phyloP scores from a whole-genome alignment of 1,140 invertebrate species.

The Formica exsecta region DNA sequence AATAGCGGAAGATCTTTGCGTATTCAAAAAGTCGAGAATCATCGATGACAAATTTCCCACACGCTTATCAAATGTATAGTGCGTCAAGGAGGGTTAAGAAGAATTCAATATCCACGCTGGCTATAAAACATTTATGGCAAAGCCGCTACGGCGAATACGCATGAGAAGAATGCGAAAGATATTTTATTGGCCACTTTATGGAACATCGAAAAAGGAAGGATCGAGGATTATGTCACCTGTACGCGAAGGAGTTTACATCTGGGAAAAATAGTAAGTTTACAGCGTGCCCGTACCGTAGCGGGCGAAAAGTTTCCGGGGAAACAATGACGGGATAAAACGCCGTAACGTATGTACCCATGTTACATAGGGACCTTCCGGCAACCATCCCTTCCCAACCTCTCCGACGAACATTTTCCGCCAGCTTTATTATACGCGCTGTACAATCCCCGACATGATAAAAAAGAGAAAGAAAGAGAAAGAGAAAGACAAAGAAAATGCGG shows the following conservation, averaged over 20 bases:
- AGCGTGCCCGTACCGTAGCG: constrained; percentile 46
- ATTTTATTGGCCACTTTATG: constrained; percentile 61
- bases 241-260: constrained; percentile 61
- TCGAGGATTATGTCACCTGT: constrained; percentile 49
- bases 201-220: constrained; percentile 27
- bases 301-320: constrained; percentile 70
- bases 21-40: constrained; percentile 3
- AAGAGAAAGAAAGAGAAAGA: background rate
- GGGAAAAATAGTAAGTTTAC: constrained; percentile 71
- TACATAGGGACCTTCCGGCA: constrained; percentile 53
- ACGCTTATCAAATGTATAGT: constrained; percentile 17
- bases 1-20: background rate
- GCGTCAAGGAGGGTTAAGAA: constrained; percentile 37
- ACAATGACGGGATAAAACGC: constrained; percentile 74
- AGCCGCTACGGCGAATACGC: background rate
- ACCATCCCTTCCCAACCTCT: constrained; percentile 28
- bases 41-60: constrained; percentile 43
- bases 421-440: constrained; percentile 65
- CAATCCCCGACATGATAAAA: constrained; percentile 58
- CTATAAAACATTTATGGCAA: constrained; percentile 51
- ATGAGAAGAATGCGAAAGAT: constrained; percentile 11
- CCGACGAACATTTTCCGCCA: constrained; percentile 62
- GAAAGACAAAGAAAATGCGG: constrained; percentile 12
- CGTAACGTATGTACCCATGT: constrained; percentile 67
- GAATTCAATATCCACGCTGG: constrained; percentile 45